Base-by-base conservation (phyloP, 1,140 invertebrate genomes). In the Holcopasites calliopsidis region DNA sequence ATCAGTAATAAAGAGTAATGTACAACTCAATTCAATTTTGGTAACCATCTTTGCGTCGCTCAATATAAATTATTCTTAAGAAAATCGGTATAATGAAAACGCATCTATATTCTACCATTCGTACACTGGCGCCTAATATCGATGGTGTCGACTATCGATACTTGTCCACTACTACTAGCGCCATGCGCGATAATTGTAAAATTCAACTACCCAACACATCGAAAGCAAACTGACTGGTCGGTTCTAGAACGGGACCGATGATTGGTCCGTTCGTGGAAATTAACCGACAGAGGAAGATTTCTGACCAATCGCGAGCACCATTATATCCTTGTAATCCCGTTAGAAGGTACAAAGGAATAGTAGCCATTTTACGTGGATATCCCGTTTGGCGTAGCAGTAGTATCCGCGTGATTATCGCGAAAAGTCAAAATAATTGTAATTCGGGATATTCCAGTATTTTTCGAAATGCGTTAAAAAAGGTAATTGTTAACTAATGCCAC, bases 381-480 rank as follows among this genome's bases (percentile, higher is more conserved):
- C 69, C 64, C 78, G 50, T 83, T 70, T 61, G 40, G 76, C 28
- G 54, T 72, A 77, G 78, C 78, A 83, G 74, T 80, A 44, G 73
- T 60, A 31, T 64, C 50, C 60, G 77, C 60, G 66, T 80, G 60
- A 77, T 83, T 77, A 71, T 71, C 62, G 62, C 71, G 44, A 75
- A 75, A 57, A 78, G 62, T 75, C 62, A 68, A 75, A 75, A 75
- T 78, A 78, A 66, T 74, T 10, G 44, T 58, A 42, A 0, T 75
- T 54, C 55, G 64, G 62, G 28, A 72, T 69, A 62, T 58, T 74
- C 40, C 69, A 62, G 40, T 73, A n/a, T 58, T 60, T 64, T 70
- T 49, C 65, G 62, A 78, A 68, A 85, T 85, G 83, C 64, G 50
- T 76, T 79, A 54, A 79, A 21, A n/a, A 74, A 83, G 83, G 82